Conservation (phyloP, 1,140 invertebrate species). For the Danaus plexippus region DNA sequence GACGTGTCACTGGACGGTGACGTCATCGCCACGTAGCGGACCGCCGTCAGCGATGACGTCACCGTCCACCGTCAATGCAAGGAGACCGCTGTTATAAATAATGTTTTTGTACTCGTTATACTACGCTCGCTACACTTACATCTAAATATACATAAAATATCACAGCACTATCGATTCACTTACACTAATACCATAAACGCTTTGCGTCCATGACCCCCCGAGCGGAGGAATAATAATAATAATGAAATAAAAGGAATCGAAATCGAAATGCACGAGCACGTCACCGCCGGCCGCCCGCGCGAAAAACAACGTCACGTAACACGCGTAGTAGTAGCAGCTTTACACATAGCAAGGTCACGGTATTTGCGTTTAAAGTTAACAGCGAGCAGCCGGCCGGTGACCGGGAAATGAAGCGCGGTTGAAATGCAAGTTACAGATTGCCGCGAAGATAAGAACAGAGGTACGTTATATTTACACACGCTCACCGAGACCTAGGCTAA, state of each 20-base stretch:
- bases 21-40: too few species aligned
- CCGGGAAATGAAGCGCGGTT: conserved; percentile 30
- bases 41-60: too few species aligned
- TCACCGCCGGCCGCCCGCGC: conserved; percentile 27
- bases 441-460: conserved; percentile 32
- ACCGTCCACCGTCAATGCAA: too few species aligned
- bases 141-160: conserved; percentile 70
- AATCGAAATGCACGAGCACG: conserved; percentile 52
- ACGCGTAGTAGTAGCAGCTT: too few species aligned
- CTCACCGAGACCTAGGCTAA: conserved; percentile 24
- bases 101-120: conserved; percentile 61
- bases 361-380: too few species aligned
- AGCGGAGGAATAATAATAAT: conserved; percentile 37
- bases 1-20: too few species aligned
- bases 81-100: conserved; percentile 30
- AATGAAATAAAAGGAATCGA: conserved; percentile 60
- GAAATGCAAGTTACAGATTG: conserved; percentile 36
- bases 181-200: conserved; percentile 57
- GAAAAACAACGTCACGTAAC: conserved; percentile 29
- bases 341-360: too few species aligned
- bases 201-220: conserved; percentile 34
- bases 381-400: conserved; percentile 10
- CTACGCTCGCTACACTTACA: conserved; percentile 56
- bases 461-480: conserved; percentile 33
- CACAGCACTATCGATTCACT: conserved; percentile 71